Evolutionary conservation across 2,113 vertebrate species (phyloP).

Genomic region (Beaufortia kweichowensis): DNA sequence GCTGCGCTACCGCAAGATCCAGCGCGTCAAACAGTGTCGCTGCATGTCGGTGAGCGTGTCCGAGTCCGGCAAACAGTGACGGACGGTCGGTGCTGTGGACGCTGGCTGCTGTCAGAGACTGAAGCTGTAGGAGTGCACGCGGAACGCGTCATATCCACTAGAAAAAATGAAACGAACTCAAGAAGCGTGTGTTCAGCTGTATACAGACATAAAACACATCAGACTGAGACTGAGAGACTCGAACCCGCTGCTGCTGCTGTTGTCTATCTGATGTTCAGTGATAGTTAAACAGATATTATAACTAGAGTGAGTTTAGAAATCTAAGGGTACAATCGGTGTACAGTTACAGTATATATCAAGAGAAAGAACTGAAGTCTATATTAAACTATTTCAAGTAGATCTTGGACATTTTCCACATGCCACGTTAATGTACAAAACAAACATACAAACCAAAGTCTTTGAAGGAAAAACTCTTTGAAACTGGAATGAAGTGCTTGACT

Average conservation of each 20-base stretch:
- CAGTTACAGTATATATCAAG: slow-evolving; percentile 51
- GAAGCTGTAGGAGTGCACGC: too few species aligned
- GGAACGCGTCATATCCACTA: too few species aligned
- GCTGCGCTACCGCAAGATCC: slow-evolving; percentile 81
- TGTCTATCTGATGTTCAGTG: slow-evolving; percentile 16
- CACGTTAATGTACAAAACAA: too few species aligned
- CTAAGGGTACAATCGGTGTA: too few species aligned
- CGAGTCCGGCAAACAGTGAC: slow-evolving; percentile 73
- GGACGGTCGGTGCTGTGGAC: background rate
- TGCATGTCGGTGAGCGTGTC: slow-evolving; percentile 84
- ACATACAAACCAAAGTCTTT: too few species aligned
- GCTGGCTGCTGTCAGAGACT: too few species aligned
- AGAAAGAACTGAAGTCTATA: slow-evolving; percentile 55
- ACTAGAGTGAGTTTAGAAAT: slow-evolving; percentile 47
- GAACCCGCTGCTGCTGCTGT: slow-evolving; percentile 20
- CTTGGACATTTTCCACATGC: background rate
- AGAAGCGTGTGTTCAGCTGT: background rate
- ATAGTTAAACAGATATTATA: slow-evolving; percentile 35
- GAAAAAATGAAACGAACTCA: background rate
- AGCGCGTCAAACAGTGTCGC: slow-evolving; percentile 85
- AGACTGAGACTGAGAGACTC: background rate
- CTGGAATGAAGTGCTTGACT: too few species aligned
- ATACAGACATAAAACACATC: background rate
- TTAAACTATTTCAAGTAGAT: slow-evolving; percentile 49
- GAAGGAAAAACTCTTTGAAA: too few species aligned